A percentile compares a stretch with the other conserved stretches of the same genome.
Conservation (phyloP, 2,797 vertebrate species). For the Xenentodon cancila region DNA sequence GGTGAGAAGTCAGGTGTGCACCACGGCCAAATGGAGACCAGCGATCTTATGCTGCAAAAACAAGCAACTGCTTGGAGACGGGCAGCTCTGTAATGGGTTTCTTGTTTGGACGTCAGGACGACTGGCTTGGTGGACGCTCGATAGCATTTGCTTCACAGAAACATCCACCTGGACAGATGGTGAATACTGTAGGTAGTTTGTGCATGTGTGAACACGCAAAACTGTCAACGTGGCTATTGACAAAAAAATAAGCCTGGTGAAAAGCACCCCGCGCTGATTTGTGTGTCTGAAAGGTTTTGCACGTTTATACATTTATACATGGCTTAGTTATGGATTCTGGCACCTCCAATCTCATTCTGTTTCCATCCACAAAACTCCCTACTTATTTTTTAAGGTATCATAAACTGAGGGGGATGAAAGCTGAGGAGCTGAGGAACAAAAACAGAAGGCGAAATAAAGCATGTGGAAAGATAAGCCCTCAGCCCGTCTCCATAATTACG, state of each 20-base stretch:
- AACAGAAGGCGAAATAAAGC: conserved; percentile 1
- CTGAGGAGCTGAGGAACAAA: conserved; percentile 6
- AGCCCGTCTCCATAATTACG: conserved; percentile 33
- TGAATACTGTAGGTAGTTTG: conserved; percentile 8
- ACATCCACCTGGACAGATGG: conserved; percentile 31
- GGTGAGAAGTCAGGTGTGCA: conserved; percentile 52
- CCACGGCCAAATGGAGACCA: conserved; percentile 56
- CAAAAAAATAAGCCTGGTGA: conserved; percentile 34
- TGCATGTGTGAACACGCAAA: conserved; percentile 9
- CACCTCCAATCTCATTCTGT: conserved; percentile 40
- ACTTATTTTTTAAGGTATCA: conserved; percentile 54
- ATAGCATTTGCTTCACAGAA: conserved; percentile 46
- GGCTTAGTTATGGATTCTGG: conserved; percentile 55
- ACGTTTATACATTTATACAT: conserved; percentile 55
- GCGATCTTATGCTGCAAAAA: conserved; percentile 58
- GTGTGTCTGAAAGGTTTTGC: conserved; percentile 15
- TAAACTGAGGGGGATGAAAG: conserved; percentile 45
- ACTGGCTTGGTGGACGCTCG: conserved; percentile 26
- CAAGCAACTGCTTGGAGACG: conserved; percentile 53
- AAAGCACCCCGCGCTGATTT: conserved; percentile 15
- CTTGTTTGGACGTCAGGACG: conserved; percentile 43
- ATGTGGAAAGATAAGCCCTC: conserved; percentile 26
- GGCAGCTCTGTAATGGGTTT: conserved; percentile 45
- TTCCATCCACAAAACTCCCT: conserved; percentile 41
- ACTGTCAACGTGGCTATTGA: conserved; percentile 9